Percentiles rank a stretch among this genome's conserved stretches.
phyloP scores from a whole-genome alignment of 2,888 invertebrate species.

The Imbricaverruca yamaguchii region DNA sequence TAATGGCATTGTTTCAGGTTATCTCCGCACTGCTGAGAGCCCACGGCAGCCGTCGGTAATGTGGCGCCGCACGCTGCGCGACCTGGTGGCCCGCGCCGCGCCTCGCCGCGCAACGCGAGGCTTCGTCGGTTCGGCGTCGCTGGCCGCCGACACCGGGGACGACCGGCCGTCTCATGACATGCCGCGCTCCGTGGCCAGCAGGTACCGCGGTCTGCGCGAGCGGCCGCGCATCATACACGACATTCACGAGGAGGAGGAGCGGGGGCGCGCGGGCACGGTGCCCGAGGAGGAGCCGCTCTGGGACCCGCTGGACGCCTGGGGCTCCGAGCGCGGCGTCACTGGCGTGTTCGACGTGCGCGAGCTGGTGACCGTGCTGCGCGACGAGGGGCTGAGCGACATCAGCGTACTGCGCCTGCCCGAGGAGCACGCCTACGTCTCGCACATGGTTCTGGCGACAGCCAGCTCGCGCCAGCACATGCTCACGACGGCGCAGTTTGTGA shows the following conservation, averaged over 20 bases:
- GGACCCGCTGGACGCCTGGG: constrained; percentile 12
- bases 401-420: neutral
- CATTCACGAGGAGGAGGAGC: constrained; percentile 6
- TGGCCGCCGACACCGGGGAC: neutral
- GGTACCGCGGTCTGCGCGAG: constrained; percentile 6
- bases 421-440: neutral
- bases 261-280: neutral
- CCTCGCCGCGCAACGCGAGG: no score
- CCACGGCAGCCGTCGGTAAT: no score
- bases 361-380: constrained; percentile 5
- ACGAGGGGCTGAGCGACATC: neutral
- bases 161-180: neutral
- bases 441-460: neutral
- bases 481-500: neutral
- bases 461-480: neutral
- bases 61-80: no score
- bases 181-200: constrained; percentile 1
- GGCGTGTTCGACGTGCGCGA: constrained; percentile 5
- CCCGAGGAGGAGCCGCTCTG: neutral
- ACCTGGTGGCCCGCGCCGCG: no score
- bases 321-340: neutral
- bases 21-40: no score
- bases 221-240: neutral
- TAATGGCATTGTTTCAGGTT: no score
- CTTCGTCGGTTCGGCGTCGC: neutral